Evolutionary conservation across 2,797 vertebrate species (phyloP), one percentile per base, ranked within the genome.

Genomic region (Siniperca scherzeri): DNA sequence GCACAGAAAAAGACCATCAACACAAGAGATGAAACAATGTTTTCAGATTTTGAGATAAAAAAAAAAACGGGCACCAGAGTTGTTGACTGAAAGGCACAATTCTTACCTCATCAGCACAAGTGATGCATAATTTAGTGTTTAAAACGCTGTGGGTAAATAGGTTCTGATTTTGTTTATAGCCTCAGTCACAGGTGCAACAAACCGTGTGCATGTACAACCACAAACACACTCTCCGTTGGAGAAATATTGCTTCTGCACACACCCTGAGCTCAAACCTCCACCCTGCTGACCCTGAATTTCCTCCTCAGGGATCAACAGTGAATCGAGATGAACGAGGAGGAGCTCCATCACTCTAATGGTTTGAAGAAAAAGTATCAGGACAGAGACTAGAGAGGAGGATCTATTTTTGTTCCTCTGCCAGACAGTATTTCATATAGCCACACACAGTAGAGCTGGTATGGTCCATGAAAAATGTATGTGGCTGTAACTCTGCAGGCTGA

Each of bases 381-480:
- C 38, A 38, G 84, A 90, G 75, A 88, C 73, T n/a, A n/a, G n/a
- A n/a, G n/a, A n/a, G n/a, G 14, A 52, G n/a, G 62, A 66, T 88
- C 91, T 93, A 93, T 94, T 93, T 93, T 89, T 84, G 82, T 17
- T 83, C 71, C 71, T 77, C 57, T 72, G 77, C 71, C 85, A 87
- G 88, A 89, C 85, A 81, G 78, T 89, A 72, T 86, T 93, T 92
- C 84, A 91, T 85, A 64, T 42, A 85, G 68, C 56, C 70, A 56
- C 80, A 83, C 81, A 74, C 80, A 79, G 80, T 1, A 25, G 68
- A 57, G 76, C 74, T 52, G 55, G 82, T 87, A 76, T 36, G 67
- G 56, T 68, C 56, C 81, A 94, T 96, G 89, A 95, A 95, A 94
- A 88, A 95, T 95, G 56, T 10, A 94, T 91, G 80, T 71, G 62